Evolutionary conservation across 2,888 invertebrate species (phyloP).

Genomic region (Timema podura): DNA sequence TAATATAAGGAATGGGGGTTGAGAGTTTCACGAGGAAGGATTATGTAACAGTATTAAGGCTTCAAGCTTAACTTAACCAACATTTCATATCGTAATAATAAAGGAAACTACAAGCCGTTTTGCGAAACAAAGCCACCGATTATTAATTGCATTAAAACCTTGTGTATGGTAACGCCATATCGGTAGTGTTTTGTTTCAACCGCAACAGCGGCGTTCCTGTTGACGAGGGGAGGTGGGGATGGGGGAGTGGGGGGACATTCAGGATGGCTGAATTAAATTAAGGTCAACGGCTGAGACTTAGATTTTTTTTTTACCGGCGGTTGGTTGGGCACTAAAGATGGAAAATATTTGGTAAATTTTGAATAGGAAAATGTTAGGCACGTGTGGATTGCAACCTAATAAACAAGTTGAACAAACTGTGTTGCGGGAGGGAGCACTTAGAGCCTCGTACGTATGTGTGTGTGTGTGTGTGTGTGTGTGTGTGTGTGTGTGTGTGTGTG

Average conservation of each 20-base stretch:
- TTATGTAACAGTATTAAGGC: not conserved
- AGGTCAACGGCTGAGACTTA: no score
- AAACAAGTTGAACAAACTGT: no score
- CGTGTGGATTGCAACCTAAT: no score
- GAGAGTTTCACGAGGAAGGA: not conserved
- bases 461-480: no score
- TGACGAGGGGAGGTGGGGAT: not conserved
- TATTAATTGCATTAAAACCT: constrained; percentile 28
- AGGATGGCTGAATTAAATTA: no score
- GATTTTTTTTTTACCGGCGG: no score
- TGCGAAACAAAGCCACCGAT: constrained; percentile 24
- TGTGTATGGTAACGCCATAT: constrained; percentile 17
- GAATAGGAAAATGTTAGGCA: no score
- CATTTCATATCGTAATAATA: constrained; percentile 28
- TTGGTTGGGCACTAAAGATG: no score
- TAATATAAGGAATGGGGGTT: not conserved
- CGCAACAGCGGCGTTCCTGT: not conserved
- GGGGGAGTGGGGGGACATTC: not conserved
- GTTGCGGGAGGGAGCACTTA: no score
- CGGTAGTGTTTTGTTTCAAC: constrained; percentile 5
- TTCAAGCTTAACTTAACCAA: constrained; percentile 25
- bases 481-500: no score
- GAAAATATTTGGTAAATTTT: no score
- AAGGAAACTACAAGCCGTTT: constrained; percentile 19
- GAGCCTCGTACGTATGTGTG: no score